phyloP scores from a whole-genome alignment of 2,888 invertebrate species.

The Protophormia terraenovae region DNA sequence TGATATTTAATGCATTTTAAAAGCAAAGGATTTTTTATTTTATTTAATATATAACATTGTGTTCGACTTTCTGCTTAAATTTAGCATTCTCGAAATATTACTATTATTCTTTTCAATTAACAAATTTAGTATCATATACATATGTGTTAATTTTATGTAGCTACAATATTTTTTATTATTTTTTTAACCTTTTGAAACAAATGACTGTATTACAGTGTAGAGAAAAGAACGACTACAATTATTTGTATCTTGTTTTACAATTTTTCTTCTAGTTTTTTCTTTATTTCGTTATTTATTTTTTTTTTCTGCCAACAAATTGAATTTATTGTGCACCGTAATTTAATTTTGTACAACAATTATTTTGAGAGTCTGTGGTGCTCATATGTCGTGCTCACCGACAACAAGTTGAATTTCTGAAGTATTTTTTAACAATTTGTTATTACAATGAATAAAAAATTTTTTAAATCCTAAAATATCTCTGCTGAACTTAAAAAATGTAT shows the following conservation, averaged over 20 bases:
- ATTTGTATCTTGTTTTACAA: background rate
- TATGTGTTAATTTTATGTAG: too few relatives aligned
- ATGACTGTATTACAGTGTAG: background rate
- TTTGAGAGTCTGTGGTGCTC: background rate
- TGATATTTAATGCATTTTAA: too few relatives aligned
- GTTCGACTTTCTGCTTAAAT: too few relatives aligned
- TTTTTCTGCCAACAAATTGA: slow-evolving; percentile 20
- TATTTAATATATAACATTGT: too few relatives aligned
- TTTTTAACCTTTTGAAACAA: background rate
- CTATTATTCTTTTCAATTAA: too few relatives aligned
- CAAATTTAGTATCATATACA: too few relatives aligned
- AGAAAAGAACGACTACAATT: background rate
- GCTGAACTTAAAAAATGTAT: background rate
- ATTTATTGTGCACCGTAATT: slow-evolving; percentile 39
- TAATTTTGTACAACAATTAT: slow-evolving; percentile 22
- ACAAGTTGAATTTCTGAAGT: background rate
- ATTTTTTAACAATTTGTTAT: background rate
- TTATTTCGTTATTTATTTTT: background rate
- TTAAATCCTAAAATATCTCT: background rate
- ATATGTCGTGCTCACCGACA: background rate
- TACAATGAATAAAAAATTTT: background rate
- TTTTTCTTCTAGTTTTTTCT: background rate
- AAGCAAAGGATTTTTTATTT: too few relatives aligned
- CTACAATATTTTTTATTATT: background rate
- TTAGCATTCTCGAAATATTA: too few relatives aligned